phyloP scores from a whole-genome alignment of 2,888 invertebrate genomes.

The Eupithecia exiguata region DNA sequence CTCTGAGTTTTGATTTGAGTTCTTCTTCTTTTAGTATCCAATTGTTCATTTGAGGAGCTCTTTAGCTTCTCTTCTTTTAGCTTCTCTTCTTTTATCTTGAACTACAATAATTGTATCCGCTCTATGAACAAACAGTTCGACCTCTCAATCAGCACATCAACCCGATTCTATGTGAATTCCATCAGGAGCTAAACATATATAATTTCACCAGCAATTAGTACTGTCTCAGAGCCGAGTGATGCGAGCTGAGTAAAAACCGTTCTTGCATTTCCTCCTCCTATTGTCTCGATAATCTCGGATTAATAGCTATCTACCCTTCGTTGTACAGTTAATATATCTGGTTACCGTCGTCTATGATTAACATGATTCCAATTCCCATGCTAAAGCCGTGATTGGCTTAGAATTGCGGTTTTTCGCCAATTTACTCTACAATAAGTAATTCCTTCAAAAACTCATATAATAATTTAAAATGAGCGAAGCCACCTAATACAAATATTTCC shows the following conservation, averaged over 20 bases:
- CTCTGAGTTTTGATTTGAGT: no score
- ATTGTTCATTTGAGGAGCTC: neutral
- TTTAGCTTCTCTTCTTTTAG: neutral
- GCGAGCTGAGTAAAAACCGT: slow-evolving; percentile 65
- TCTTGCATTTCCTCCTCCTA: slow-evolving; percentile 74
- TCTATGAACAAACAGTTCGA: neutral
- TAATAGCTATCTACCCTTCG: slow-evolving; percentile 55
- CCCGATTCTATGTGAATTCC: slow-evolving; percentile 30
- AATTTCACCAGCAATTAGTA: slow-evolving; percentile 66
- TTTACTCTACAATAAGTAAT: neutral
- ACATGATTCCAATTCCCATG: slow-evolving; percentile 5
- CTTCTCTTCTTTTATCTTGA: neutral
- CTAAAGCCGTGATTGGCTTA: neutral
- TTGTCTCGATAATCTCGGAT: slow-evolving; percentile 77
- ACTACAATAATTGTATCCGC: neutral
- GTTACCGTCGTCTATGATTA: slow-evolving; percentile 3
- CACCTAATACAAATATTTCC: no score
- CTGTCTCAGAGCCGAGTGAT: slow-evolving; percentile 59
- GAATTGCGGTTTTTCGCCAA: neutral
- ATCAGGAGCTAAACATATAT: slow-evolving; percentile 55
- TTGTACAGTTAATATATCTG: slow-evolving; percentile 45
- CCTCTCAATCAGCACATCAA: slow-evolving; percentile 14
- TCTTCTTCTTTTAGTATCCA: neutral
- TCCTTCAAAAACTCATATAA: no score
- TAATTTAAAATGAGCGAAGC: no score